Conservation (phyloP, 2,797 vertebrate species). For the Cossypha dichroa region DNA sequence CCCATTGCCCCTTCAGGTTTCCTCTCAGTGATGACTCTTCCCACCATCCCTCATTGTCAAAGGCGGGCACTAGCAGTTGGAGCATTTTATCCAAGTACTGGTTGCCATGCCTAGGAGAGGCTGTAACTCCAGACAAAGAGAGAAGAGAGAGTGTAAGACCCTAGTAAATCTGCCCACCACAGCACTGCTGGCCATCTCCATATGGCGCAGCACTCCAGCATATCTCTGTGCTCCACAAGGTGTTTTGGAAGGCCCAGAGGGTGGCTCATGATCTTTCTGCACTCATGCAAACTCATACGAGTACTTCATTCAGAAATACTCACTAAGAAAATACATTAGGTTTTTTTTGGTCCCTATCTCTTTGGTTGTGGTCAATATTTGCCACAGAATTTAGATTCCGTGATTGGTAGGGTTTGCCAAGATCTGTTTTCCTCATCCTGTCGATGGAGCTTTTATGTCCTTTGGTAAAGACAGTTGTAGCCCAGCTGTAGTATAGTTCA, state of each 20-base stretch:
- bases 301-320: not conserved
- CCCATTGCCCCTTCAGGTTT: not conserved
- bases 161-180: not conserved
- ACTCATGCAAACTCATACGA: not conserved
- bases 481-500: not conserved
- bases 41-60: accelerated
- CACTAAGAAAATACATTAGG: not conserved
- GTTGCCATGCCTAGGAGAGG: not conserved
- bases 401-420: not conserved
- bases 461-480: not conserved
- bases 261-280: not conserved
- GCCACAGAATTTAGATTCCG: not conserved
- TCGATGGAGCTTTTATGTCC: not conserved
- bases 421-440: not conserved
- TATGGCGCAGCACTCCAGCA: not conserved
- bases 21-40: not conserved
- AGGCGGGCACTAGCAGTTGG: not conserved
- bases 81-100: not conserved
- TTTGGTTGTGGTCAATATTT: not conserved
- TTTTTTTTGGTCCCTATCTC: not conserved
- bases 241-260: not conserved
- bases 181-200: accelerated
- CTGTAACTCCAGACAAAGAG: not conserved
- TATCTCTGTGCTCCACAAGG: not conserved
- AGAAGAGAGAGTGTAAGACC: not conserved